Conservation (phyloP, 2,113 vertebrate species). For the Electrona antarctica region DNA sequence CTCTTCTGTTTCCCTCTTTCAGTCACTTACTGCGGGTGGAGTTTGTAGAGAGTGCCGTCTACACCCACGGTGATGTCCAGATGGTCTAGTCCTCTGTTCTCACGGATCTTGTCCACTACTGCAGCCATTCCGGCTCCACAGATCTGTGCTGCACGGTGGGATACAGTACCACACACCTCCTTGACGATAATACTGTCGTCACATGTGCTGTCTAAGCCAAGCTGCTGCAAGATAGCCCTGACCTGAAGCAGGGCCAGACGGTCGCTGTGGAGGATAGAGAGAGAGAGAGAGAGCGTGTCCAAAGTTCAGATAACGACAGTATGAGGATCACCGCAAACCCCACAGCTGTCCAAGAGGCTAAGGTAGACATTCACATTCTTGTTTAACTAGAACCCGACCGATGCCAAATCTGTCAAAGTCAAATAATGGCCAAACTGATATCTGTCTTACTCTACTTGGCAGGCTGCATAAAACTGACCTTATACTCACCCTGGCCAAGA, state of each 20-base stretch:
- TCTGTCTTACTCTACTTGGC: too few relatives aligned
- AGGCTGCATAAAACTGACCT: too few relatives aligned
- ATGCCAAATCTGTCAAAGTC: too few relatives aligned
- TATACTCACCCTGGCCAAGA: too few relatives aligned
- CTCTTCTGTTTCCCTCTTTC: background rate
- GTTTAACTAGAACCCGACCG: background rate
- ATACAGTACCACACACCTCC: conserved; percentile 91
- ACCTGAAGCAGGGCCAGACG: conserved; percentile 97
- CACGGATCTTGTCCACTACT: conserved; percentile 95
- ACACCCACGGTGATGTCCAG: conserved; percentile 94
- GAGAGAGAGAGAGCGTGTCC: conserved; percentile 9
- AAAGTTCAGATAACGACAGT: conserved; percentile 53
- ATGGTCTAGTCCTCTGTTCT: conserved; percentile 90
- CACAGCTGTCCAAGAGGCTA: conserved; percentile 58
- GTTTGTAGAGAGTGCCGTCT: conserved; percentile 96
- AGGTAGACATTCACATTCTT: conserved; percentile 46
- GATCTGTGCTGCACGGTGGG: conserved; percentile 88
- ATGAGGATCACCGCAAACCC: conserved; percentile 53
- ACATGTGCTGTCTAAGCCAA: conserved; percentile 96
- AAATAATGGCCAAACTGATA: too few relatives aligned
- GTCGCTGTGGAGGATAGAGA: conserved; percentile 78
- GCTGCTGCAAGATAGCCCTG: conserved; percentile 92
- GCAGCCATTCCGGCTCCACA: conserved; percentile 97
- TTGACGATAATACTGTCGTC: conserved; percentile 99
- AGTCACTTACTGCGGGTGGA: conserved; percentile 91